Evolutionary conservation across 2,797 vertebrate genomes (phyloP), one percentile per base, ranked within the genome.

Genomic region (Bovichtus diacanthus): DNA sequence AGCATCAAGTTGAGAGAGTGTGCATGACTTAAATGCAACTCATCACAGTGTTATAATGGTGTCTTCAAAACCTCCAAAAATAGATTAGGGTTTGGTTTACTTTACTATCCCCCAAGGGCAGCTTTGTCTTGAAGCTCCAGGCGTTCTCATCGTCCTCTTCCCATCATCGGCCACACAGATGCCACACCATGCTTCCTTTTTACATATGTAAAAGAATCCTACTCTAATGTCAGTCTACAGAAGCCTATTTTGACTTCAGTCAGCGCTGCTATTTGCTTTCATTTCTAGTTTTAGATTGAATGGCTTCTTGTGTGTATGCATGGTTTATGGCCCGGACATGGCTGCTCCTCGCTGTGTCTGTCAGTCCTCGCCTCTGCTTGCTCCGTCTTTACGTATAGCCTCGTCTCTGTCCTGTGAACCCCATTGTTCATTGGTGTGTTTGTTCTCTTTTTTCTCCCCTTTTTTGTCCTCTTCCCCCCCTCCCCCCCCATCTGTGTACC

Each of bases 391-490:
- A 78, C 79, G 63, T 90, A 86, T 88, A 65, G 81, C 80, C 73
- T 47, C 78, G 91, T 87, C 89, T 88, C 92, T 83, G 78, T 93
- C 90, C 90, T 86, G 93, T 93, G 94, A 95, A 94, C 90, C 94
- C 92, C 93, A 88, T 92, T 91, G 95, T 96, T 98, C 96, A 97
- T 96, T 92, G 81, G 94, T 96, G 93, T 96, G 94, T 97, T 95
- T 91, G 88, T 91, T 95, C 87, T 94, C 80, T 93, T 74, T 92
- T 75, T 92, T 86, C 79, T 90, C 86, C 82, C 70, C 75, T 9
- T 54, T 74, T 77, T 74, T 83, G 50, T 83, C 70, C 71, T 93
- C 85, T 92, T 90, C 93, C 91, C 29, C 38, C 27, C 27, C 29
- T 94, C 94, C 94, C 39, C 11, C 29, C 94, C 94, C 94, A 90